These are phyloP conservation scores for Listrodromus nycthemerus DNA, from an alignment of 2,888 invertebrate genomes.

Conservation along the genomic window DNA sequence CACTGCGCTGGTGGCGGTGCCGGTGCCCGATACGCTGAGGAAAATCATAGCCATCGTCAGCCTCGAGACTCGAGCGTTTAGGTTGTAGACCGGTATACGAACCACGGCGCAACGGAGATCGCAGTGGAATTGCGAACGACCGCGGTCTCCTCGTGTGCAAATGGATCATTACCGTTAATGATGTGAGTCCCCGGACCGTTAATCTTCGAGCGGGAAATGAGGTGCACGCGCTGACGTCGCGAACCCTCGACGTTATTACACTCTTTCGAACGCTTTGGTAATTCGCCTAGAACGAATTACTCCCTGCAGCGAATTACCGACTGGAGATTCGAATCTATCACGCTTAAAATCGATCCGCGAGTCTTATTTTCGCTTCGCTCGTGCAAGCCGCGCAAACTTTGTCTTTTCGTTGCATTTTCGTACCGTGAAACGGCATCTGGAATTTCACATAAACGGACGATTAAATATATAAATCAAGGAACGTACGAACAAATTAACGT, in stretches of 20 bases:
- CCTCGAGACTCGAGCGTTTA: conserved; percentile 35
- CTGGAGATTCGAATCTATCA: conserved; percentile 55
- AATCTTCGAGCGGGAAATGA: conserved; percentile 66
- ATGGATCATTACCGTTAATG: conserved; percentile 68
- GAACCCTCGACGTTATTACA: conserved; percentile 50
- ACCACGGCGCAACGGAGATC: conserved; percentile 18
- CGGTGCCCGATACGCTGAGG: conserved; percentile 32
- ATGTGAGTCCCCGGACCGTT: conserved; percentile 57
- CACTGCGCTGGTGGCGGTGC: conserved; percentile 10
- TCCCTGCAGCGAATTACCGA: conserved; percentile 51
- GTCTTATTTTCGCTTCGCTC: background rate
- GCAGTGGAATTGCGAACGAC: conserved; percentile 42
- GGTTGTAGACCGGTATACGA: conserved; percentile 13
- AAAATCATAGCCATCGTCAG: conserved; percentile 38
- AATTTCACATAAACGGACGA: background rate
- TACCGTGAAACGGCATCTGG: background rate
- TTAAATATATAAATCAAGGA: no score
- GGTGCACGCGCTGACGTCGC: conserved; percentile 57
- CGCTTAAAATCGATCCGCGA: conserved; percentile 21
- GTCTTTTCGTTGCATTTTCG: background rate
- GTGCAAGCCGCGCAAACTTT: background rate
- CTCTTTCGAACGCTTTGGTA: conserved; percentile 46
- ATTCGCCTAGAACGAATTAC: conserved; percentile 56
- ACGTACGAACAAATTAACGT: background rate
- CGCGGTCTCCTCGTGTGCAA: conserved; percentile 56